Evolutionary conservation across 2,888 invertebrate species (phyloP).

Genomic region (Cepaea hortensis): DNA sequence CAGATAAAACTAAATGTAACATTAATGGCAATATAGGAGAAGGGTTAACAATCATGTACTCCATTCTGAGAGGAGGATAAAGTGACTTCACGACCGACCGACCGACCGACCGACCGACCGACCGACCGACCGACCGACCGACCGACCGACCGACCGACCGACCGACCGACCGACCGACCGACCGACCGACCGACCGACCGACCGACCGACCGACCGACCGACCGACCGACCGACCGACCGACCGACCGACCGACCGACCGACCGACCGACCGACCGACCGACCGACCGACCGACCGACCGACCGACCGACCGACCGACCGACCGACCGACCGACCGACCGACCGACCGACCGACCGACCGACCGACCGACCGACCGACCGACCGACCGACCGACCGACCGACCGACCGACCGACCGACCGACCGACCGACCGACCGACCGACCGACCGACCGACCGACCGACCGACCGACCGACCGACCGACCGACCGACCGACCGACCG

Average conservation of each 20-base stretch:
- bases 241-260: constrained; percentile 22
- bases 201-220: constrained; percentile 27
- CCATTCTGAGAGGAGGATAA: no score
- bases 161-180: constrained; percentile 24
- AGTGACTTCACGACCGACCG: constrained; percentile 15
- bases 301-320: constrained; percentile 17
- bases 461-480: constrained; percentile 17
- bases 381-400: constrained; percentile 17
- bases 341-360: constrained; percentile 17
- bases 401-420: constrained; percentile 17
- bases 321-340: constrained; percentile 17
- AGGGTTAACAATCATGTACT: no score
- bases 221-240: constrained; percentile 25
- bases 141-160: constrained; percentile 17
- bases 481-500: constrained; percentile 17
- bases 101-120: constrained; percentile 17
- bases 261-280: constrained; percentile 15
- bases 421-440: constrained; percentile 17
- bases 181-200: constrained; percentile 27
- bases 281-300: constrained; percentile 17
- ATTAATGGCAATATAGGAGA: no score
- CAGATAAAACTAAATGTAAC: no score
- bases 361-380: constrained; percentile 17
- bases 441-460: constrained; percentile 17
- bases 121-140: constrained; percentile 17